Percentiles rank a stretch among this genome's conserved stretches.
These are phyloP conservation scores for Carapus acus DNA, from an alignment of 2,797 vertebrate genomes.

Conservation along the genomic window DNA sequence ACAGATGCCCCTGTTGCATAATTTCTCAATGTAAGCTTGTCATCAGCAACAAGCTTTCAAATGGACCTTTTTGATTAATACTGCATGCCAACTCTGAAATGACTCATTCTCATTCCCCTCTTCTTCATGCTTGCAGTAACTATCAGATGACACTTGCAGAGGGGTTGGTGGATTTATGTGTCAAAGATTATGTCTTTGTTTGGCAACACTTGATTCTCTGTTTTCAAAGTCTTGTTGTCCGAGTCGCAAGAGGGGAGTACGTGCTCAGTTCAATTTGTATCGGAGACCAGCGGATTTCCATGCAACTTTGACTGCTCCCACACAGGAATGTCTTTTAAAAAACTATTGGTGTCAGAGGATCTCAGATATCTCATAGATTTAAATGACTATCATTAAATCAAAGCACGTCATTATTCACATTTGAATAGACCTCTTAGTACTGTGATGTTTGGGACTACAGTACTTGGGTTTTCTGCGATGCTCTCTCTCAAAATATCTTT, in stretches of 20 bases:
- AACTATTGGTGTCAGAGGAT: too few relatives aligned
- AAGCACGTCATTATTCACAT: constrained; percentile 23
- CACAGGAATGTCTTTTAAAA: too few relatives aligned
- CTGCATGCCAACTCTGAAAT: constrained; percentile 80
- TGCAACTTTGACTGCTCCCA: too few relatives aligned
- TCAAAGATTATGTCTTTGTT: constrained; percentile 72
- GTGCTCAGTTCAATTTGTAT: too few relatives aligned
- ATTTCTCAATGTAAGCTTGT: constrained; percentile 91
- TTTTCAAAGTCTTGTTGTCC: constrained; percentile 16
- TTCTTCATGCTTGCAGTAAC: constrained; percentile 84
- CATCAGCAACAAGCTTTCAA: constrained; percentile 82
- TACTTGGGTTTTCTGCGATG: constrained; percentile 38
- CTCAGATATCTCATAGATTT: too few relatives aligned
- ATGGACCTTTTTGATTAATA: constrained; percentile 86
- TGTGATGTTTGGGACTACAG: constrained; percentile 13
- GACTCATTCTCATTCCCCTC: constrained; percentile 83
- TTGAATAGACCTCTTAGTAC: constrained; percentile 15
- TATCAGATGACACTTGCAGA: constrained; percentile 80
- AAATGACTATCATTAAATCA: constrained; percentile 20
- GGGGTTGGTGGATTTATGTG: constrained; percentile 61
- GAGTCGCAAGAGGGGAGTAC: background rate
- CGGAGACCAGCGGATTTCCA: background rate
- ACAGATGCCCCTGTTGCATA: constrained; percentile 76
- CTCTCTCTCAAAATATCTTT: constrained; percentile 42
- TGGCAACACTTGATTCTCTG: constrained; percentile 22